Percentiles rank a stretch among this genome's conserved stretches.
Conservation (phyloP, 2,888 invertebrate species). For the Trissoscelio sp. region DNA sequence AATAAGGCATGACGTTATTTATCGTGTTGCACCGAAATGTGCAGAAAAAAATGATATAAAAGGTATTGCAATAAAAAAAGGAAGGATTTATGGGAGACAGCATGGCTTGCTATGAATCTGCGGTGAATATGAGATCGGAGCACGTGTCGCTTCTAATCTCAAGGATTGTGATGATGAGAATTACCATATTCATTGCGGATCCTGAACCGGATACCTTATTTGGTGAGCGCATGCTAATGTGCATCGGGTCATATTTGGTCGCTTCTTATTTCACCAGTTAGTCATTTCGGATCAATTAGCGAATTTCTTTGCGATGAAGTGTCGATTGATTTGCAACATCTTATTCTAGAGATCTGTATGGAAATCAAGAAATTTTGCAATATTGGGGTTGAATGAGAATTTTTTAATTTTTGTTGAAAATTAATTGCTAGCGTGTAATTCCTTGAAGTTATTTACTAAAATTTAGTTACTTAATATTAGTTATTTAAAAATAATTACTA, state of each 20-base stretch:
- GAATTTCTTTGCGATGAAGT: constrained; percentile 37
- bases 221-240: constrained; percentile 76
- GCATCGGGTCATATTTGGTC: constrained; percentile 64
- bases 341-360: too few species aligned
- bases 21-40: constrained; percentile 52
- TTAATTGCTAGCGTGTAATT: too few species aligned
- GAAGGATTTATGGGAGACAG: constrained; percentile 11
- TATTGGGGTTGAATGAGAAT: too few species aligned
- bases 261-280: constrained; percentile 11
- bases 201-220: constrained; percentile 77
- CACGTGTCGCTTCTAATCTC: constrained; percentile 57
- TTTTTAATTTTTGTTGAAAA: too few species aligned
- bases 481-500: too few species aligned
- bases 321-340: too few species aligned
- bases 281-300: constrained; percentile 36
- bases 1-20: constrained; percentile 64
- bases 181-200: constrained; percentile 81
- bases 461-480: too few species aligned
- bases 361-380: too few species aligned
- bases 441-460: too few species aligned
- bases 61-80: neutral
- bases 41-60: constrained; percentile 24
- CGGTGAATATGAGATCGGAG: constrained; percentile 9
- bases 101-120: constrained; percentile 5
- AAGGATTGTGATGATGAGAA: constrained; percentile 76